Evolutionary conservation across 1,140 invertebrate genomes (phyloP), one percentile per base, ranked within the genome.

Genomic region (Musca domestica): DNA sequence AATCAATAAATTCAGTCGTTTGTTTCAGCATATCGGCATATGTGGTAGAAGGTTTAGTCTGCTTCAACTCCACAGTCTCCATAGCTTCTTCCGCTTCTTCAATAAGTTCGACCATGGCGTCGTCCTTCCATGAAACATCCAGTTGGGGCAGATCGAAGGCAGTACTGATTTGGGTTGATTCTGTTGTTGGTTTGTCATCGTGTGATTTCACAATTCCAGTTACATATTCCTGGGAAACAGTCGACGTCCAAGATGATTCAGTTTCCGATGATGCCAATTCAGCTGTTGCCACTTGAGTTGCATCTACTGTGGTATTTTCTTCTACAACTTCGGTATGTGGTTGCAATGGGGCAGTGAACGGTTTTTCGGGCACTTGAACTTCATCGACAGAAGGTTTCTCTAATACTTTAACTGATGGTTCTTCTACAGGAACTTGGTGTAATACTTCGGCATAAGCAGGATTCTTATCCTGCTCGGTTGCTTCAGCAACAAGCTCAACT

Each of bases 11-110:
- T 1, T 68, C 34, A 69, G 66, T 61, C 15, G 77, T 79, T 23
- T 79, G 75, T 34, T 70, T 77, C 0, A 79, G 23, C 17, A 79
- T 76, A 68, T 79, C 74, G 9, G 77, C 77, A 61, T 79, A 79
- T 0, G 77, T 75, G 7, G 74, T 72, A 67, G 23, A 25, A 12
- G 27, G 23, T 15, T 61, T 52, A 15, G 7, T 17, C 56, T 41
- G 23, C 7, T 27, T 58, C 0, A 34, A 54, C 15, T 49, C 17
- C 0, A 10, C 14, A 14, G 61, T 1, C 17, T 48, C 19, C 22
- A 20, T 54, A 30, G 20, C 7, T 27, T 65, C 51, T 47, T 19
- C 2, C 14, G 22, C 15, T 3, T 64, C 49, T 22, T 63, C 30
- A 12, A 23, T 9, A 1, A 17, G 41, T 46, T 56, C 49, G 15